Percentiles rank a stretch among this genome's conserved stretches.
Conservation (phyloP, 2,888 invertebrate species). For the Clivina fossor region DNA sequence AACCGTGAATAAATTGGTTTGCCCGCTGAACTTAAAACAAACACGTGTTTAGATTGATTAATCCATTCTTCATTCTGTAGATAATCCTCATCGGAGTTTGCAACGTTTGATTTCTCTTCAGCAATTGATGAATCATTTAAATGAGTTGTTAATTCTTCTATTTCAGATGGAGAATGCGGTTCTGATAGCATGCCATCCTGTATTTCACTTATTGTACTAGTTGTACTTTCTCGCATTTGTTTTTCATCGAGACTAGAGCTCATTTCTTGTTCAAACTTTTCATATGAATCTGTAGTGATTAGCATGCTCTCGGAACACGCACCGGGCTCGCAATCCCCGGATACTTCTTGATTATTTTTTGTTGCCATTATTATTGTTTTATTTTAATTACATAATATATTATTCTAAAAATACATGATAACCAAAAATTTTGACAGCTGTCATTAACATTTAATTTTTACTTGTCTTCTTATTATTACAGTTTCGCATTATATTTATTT, state of each 20-base stretch:
- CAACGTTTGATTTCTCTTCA: slow-evolving; percentile 40
- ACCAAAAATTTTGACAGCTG: slow-evolving; percentile 5
- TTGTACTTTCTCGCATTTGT: slow-evolving; percentile 57
- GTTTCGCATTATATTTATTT: no score
- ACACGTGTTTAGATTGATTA: slow-evolving; percentile 85
- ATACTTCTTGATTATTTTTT: slow-evolving; percentile 20
- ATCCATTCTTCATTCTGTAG: slow-evolving; percentile 74
- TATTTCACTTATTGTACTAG: slow-evolving; percentile 62
- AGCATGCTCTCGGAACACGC: slow-evolving; percentile 67
- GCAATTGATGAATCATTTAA: slow-evolving; percentile 40
- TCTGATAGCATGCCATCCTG: slow-evolving; percentile 55
- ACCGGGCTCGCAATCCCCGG: slow-evolving; percentile 55
- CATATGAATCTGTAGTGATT: slow-evolving; percentile 70
- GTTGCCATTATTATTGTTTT: slow-evolving; percentile 18
- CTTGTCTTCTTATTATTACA: no score
- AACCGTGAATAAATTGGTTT: slow-evolving; percentile 94
- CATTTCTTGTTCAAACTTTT: slow-evolving; percentile 69
- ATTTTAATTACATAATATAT: slow-evolving; percentile 6
- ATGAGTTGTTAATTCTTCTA: slow-evolving; percentile 43
- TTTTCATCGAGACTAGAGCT: slow-evolving; percentile 64
- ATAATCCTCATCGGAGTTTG: slow-evolving; percentile 61
- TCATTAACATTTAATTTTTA: not conserved
- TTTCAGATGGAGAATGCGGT: slow-evolving; percentile 41
- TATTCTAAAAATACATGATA: slow-evolving; percentile 9
- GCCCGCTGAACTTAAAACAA: slow-evolving; percentile 92